A percentile compares a stretch with the other conserved stretches of the same genome.
These are phyloP conservation scores for Phyllostomus hastatus DNA, from an alignment of 2,113 vertebrate genomes.

Conservation along the genomic window DNA sequence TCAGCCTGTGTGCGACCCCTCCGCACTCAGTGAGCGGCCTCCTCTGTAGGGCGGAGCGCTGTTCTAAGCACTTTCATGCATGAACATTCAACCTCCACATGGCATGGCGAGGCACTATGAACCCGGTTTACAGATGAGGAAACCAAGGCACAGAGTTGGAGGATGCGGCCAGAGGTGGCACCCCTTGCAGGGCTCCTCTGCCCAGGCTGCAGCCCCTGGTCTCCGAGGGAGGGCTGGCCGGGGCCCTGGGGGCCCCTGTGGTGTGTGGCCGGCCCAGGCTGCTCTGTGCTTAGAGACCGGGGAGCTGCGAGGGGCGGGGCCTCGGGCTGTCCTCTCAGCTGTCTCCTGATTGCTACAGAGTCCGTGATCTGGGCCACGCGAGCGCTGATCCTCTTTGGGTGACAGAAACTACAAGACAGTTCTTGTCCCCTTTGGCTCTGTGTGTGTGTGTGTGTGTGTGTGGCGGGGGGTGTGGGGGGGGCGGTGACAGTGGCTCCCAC, in stretches of 20 bases:
- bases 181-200: neutral
- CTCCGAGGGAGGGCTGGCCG: too few species aligned
- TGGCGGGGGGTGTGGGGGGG: too few species aligned
- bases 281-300: neutral
- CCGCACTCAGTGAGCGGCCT: neutral
- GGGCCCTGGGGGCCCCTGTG: neutral
- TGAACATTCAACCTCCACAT: neutral
- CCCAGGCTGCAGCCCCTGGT: neutral
- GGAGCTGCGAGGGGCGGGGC: too few species aligned
- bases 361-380: neutral
- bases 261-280: too few species aligned
- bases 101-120: rapidly evolving
- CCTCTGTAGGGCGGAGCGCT: rapidly evolving
- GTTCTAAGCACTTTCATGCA: too few species aligned
- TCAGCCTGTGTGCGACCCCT: neutral
- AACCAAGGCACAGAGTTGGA: neutral
- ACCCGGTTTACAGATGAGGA: neutral
- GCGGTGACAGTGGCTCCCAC: neutral
- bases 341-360: neutral
- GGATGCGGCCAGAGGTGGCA: neutral
- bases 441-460: neutral
- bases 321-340: neutral
- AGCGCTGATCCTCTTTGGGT: neutral
- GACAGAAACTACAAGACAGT: neutral
- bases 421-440: neutral